Evolutionary conservation across 30 jellyfish, hydroid and myxozoan species (phyloP), one percentile per base, ranked within the genome.

Genomic region (Calvadosia cruxmelitensis): DNA sequence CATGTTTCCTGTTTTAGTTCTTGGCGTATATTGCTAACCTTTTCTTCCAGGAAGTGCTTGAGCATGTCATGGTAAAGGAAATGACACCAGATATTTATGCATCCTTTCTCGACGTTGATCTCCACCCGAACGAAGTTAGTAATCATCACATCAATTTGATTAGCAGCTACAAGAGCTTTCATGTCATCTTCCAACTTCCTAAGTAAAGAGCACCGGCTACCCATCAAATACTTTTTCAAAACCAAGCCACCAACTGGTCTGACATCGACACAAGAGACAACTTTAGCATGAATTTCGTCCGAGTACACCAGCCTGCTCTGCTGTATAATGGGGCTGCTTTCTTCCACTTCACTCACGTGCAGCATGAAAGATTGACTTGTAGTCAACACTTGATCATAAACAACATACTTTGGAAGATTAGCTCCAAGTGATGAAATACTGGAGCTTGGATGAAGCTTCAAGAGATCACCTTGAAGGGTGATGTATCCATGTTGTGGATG

Each of bases 401-500:
- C 20, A 10, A 42, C 10, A 42, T 5, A 42, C 57, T 42, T 10
- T 42, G 57, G 57, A 42, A 42, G 20, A 42, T 20, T 5, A 5
- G 57, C 15, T 10, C 57, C 57, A 42, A 42, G 20, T 10, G 57
- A 5, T 5, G 57, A 5, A 5, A 42, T 10, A 42, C 57, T 42
- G 20, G 57, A 42, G 20, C 57, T 42, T 42, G 57, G 57, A 42
- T 42, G 57, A 5, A 42, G 10, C 10, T 5, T 42, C 57, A 42
- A 42, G 15, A 42, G 10, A 42, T 42, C 57, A 42, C 57, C 57
- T 5, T 42, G 15, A 42, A 10, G 10, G 10, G 57, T 42, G 15
- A 42, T 42, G 57, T 80, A 80, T 0, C 93, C 93, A 12, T 68
- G 31, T 49, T 79, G 57, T 2, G 30, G 49, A 66, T 80, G 85